Evolutionary conservation across 2,888 invertebrate genomes (phyloP).

Genomic region (Drepanosiphum platanoidis): DNA sequence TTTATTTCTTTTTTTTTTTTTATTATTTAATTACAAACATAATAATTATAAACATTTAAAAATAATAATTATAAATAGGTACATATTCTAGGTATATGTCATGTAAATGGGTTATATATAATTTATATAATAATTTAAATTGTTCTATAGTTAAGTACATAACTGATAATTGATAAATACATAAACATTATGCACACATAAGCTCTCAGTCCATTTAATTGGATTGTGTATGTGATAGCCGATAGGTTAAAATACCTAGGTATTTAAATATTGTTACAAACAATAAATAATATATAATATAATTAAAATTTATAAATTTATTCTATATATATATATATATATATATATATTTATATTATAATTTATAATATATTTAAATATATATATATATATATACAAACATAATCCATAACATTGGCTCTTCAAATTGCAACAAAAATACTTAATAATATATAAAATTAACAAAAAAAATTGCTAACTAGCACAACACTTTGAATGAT

Average conservation of each 20-base stretch:
- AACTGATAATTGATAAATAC: conserved; percentile 26
- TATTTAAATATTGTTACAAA: too few relatives aligned
- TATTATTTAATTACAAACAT: conserved; percentile 42
- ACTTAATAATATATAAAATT: conserved; percentile 36
- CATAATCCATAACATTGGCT: background rate
- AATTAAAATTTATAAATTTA: too few relatives aligned
- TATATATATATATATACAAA: background rate
- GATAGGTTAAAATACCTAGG: conserved; percentile 12
- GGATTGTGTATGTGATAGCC: background rate
- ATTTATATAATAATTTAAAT: conserved; percentile 42
- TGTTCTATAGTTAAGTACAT: conserved; percentile 51
- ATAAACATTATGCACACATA: conserved; percentile 26
- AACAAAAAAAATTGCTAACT: conserved; percentile 23
- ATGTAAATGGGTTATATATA: conserved; percentile 46
- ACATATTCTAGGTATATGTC: conserved; percentile 27
- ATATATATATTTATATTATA: too few relatives aligned
- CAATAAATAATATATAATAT: too few relatives aligned
- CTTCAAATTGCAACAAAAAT: conserved; percentile 18
- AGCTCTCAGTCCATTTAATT: background rate
- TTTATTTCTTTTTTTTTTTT: background rate
- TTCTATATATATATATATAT: too few relatives aligned
- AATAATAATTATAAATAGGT: conserved; percentile 49
- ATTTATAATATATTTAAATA: conserved; percentile 4
- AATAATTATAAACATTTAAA: conserved; percentile 43
- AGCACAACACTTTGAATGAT: background rate